Conservation (phyloP, 2,797 vertebrate species). For the Echeneis naucrates region DNA sequence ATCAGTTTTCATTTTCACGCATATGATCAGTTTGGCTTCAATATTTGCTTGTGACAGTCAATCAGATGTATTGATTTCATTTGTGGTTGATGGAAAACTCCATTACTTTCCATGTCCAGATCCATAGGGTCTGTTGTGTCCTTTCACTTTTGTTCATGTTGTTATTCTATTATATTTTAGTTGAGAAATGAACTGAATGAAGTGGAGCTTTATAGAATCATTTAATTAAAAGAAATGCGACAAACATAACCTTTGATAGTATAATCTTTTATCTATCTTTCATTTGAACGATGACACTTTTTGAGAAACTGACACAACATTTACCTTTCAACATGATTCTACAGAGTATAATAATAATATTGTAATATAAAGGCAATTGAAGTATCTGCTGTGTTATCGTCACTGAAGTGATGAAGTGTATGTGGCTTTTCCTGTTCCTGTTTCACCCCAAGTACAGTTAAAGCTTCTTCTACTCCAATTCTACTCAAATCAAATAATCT, state of each 20-base stretch:
- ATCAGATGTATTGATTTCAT: background rate
- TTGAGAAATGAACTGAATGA: no score
- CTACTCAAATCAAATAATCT: background rate
- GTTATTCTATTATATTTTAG: background rate
- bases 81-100: no score
- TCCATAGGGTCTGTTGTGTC: background rate
- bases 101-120: no score
- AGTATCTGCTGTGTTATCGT: background rate
- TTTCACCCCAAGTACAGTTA: background rate
- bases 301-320: background rate
- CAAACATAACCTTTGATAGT: no score
- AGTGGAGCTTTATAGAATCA: no score
- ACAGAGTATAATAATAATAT: no score
- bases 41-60: background rate
- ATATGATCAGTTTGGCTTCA: background rate
- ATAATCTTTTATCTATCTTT: no score
- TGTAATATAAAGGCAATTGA: background rate
- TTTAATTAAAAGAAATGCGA: no score
- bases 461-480: background rate
- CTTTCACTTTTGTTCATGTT: background rate
- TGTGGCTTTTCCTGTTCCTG: background rate
- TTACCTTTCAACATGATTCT: no score
- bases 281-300: no score
- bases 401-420: background rate
- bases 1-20: constrained; percentile 16